Base-by-base conservation (phyloP, 2,888 invertebrate species). In the Sipha maydis region DNA sequence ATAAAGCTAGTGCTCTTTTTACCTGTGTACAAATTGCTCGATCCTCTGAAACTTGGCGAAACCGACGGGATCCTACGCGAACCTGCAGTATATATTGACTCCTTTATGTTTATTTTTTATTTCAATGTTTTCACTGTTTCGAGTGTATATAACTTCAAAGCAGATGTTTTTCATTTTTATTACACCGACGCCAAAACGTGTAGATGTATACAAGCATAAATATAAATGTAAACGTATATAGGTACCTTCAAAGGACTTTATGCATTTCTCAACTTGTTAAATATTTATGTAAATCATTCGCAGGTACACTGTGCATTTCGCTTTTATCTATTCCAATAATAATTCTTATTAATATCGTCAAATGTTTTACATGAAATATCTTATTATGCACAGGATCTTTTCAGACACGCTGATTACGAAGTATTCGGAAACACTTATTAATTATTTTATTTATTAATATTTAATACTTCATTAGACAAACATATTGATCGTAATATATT, bases 121-220 rank as follows among this genome's bases (percentile, higher is more conserved):
- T 71, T 5, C 82, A 48, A 41, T 28, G 41, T 69, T 82, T 31
- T 28, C 41, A 48, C 69, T 21, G 41, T 71, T 28, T 21, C 17
- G 82, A 21, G 71, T 71, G 71, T 71, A 67, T 41, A 41, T 69
- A 48, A 83, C 82, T 71, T 83, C 82, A 83, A 83, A 83, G 82
- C 71, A 69, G 71, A 71, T 48, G 69, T 83, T 71, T 31, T 69
- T 48, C 31, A 25, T 83, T 83, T 83, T 71, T 48, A 41, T 41
- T 76, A n/a, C n/a, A 17, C 19, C 21, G 19, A 25, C 41, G 48
- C 41, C 31, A 14, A 56, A 83, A 34, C 61, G 82, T 48, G 48
- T 31, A 31, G 19, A 56, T 48, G 48, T 48, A 71, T 48, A 69
- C n/a, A 38, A 38, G n/a, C 28, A 67, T 67, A 28, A 38, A 69